phyloP scores from a whole-genome alignment of 2,888 invertebrate genomes.

The Hirtodrosophila trivittata region DNA sequence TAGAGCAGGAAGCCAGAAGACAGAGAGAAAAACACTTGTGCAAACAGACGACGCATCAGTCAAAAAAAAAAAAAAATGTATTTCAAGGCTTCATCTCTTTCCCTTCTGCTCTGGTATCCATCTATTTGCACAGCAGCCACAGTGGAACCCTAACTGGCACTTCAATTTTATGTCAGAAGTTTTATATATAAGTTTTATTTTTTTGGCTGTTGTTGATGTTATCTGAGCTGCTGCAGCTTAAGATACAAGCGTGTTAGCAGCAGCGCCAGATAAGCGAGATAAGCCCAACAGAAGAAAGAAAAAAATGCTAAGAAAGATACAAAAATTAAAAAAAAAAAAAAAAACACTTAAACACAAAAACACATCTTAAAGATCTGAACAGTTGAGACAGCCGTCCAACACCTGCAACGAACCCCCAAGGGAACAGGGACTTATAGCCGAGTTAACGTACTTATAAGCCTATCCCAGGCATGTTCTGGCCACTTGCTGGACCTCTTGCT shows the following conservation, averaged over 20 bases:
- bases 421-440: conserved; percentile 15
- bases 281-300: conserved; percentile 42
- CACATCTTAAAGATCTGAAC: conserved; percentile 24
- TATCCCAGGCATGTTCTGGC: neutral
- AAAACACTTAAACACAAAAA: neutral
- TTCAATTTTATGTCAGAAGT: conserved; percentile 30
- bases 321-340: conserved; percentile 2
- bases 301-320: conserved; percentile 10
- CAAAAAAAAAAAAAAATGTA: conserved; percentile 16
- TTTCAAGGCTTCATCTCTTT: conserved; percentile 35
- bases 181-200: conserved; percentile 13
- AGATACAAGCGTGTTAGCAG: conserved; percentile 50
- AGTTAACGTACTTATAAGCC: neutral
- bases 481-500: conserved; percentile 11
- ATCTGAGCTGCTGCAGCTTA: conserved; percentile 48
- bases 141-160: conserved; percentile 4
- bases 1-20: conserved; percentile 13
- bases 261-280: conserved; percentile 61
- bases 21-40: conserved; percentile 33
- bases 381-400: conserved; percentile 36
- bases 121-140: conserved; percentile 50
- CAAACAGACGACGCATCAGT: conserved; percentile 42
- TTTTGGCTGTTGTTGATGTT: conserved; percentile 35
- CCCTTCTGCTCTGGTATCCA: neutral
- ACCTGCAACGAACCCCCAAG: conserved; percentile 31